phyloP scores from a whole-genome alignment of 2,113 vertebrate genomes.

The Eulacestoma nigropectus region DNA sequence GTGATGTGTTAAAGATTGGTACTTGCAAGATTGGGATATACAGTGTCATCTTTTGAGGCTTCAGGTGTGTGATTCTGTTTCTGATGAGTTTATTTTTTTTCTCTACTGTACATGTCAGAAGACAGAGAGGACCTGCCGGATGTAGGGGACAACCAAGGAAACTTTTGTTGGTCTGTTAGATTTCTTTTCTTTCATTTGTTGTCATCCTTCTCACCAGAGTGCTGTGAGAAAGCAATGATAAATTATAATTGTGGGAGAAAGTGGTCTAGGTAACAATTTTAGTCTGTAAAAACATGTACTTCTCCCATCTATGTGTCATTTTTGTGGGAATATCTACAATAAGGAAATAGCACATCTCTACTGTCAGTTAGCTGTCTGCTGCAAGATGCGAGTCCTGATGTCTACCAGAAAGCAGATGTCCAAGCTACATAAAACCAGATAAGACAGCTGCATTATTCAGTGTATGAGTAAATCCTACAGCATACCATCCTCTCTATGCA shows the following conservation, averaged over 20 bases:
- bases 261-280: not conserved
- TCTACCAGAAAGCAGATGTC: constrained; percentile 21
- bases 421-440: not conserved
- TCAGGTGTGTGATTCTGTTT: not conserved
- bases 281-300: not conserved
- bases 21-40: not conserved
- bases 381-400: constrained; percentile 6
- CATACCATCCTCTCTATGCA: not conserved
- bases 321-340: not conserved
- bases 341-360: not conserved
- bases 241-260: not conserved
- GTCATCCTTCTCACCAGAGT: not conserved
- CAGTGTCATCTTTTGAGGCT: not conserved
- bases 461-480: not conserved
- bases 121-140: not conserved
- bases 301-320: not conserved
- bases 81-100: not conserved
- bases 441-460: not conserved
- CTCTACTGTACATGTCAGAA: not conserved
- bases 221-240: not conserved
- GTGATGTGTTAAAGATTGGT: not conserved
- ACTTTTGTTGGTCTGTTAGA: not conserved
- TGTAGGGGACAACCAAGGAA: not conserved
- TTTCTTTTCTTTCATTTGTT: not conserved
- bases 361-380: not conserved